Evolutionary conservation across 1,140 invertebrate species (phyloP).

Genomic region (Caenorhabditis latens): DNA sequence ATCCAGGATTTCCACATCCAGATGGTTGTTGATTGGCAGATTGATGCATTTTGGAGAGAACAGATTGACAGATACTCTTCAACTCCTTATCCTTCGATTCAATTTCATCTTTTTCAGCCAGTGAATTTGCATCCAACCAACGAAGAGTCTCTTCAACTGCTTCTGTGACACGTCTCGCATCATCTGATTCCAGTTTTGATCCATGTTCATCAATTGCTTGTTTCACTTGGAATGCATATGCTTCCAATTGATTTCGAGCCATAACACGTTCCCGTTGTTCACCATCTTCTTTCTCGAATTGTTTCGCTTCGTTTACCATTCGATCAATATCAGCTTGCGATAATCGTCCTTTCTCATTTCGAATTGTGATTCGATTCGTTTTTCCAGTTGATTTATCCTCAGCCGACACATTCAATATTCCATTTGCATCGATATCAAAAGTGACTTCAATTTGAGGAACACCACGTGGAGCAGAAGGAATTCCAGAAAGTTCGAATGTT

Average conservation of each 20-base stretch:
- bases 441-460: constrained; percentile 91
- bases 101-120: constrained; percentile 80
- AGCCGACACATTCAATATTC: constrained; percentile 86
- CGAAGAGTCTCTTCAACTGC: constrained; percentile 65
- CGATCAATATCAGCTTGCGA: constrained; percentile 79
- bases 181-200: constrained; percentile 56
- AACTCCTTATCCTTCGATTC: constrained; percentile 79
- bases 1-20: constrained; percentile 35
- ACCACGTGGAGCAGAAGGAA: constrained; percentile 92
- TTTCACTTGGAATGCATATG: constrained; percentile 68
- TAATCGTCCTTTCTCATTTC: constrained; percentile 80
- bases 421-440: constrained; percentile 85
- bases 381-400: constrained; percentile 85
- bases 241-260: constrained; percentile 75
- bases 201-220: constrained; percentile 66
- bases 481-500: constrained; percentile 92
- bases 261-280: constrained; percentile 74
- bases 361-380: constrained; percentile 81
- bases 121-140: constrained; percentile 81
- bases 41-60: constrained; percentile 80
- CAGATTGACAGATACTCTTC: constrained; percentile 82
- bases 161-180: constrained; percentile 55
- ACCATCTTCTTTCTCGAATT: constrained; percentile 80
- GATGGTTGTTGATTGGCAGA: constrained; percentile 27
- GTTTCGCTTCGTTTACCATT: constrained; percentile 81